Evolutionary conservation across 64 coral and sea anemone species (phyloP).

Genomic region (Pocillopora damicornis): DNA sequence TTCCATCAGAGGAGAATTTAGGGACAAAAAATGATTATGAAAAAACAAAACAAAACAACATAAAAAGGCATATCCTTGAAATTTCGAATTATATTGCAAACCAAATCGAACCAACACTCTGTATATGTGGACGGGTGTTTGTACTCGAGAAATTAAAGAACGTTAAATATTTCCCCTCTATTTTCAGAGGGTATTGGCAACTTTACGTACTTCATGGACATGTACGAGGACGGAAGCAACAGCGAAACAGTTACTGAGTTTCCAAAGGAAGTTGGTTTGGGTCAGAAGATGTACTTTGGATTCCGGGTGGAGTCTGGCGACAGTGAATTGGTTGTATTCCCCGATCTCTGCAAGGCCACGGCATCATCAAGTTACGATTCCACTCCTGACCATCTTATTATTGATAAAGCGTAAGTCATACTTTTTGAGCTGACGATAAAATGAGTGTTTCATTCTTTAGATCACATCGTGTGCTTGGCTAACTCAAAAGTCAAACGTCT

Average conservation of each 20-base stretch:
- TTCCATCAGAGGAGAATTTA: no score
- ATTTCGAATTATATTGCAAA: no score
- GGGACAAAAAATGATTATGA: background rate
- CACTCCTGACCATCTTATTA: constrained; percentile 17
- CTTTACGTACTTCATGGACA: constrained; percentile 28
- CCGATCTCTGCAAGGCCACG: constrained; percentile 29
- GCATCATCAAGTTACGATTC: constrained; percentile 18
- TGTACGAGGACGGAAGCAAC: background rate
- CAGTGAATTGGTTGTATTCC: background rate
- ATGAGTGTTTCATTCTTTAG: no score
- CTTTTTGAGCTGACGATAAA: background rate
- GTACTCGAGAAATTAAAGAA: no score
- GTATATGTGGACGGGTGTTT: no score
- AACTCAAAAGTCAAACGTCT: no score
- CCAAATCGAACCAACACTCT: no score
- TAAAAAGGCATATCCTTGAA: no score
- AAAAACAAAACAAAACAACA: no score
- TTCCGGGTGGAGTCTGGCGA: constrained; percentile 28
- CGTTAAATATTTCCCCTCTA: background rate
- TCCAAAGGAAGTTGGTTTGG: constrained; percentile 13
- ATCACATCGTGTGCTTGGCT: no score
- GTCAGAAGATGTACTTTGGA: constrained; percentile 13
- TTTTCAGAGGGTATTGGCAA: constrained; percentile 26
- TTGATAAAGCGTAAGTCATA: constrained; percentile 25
- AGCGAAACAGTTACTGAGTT: background rate